phyloP scores from a whole-genome alignment of 2,113 vertebrate species.

The Hiodon tergisus region DNA sequence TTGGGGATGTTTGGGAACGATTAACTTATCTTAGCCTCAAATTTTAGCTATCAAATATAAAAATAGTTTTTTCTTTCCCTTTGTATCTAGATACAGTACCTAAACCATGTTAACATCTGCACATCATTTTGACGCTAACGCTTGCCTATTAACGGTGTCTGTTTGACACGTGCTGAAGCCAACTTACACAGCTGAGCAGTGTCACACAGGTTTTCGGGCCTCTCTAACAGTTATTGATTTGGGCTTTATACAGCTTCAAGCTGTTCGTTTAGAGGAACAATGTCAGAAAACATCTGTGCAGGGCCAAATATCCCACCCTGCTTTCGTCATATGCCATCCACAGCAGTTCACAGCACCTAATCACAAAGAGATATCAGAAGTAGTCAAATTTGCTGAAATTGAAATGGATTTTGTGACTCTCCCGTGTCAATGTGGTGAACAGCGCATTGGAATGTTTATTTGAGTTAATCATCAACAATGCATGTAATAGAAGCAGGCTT shows the following conservation, averaged over 20 bases:
- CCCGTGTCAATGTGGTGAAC: too few species aligned
- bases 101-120: conserved; percentile 68
- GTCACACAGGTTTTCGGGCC: conserved; percentile 50
- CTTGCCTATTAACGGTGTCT: conserved; percentile 59
- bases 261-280: conserved; percentile 44
- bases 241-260: conserved; percentile 34
- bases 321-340: conserved; percentile 7
- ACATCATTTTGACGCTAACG: conserved; percentile 59
- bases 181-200: conserved; percentile 61
- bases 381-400: neutral
- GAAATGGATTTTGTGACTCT: too few species aligned
- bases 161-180: conserved; percentile 45
- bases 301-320: conserved; percentile 26
- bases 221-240: conserved; percentile 58
- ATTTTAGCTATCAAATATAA: conserved; percentile 29
- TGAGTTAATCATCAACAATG: neutral
- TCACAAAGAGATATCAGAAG: neutral
- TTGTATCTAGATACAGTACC: conserved; percentile 55
- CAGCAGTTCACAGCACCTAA: neutral
- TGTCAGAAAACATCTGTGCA: conserved; percentile 9
- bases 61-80: conserved; percentile 47
- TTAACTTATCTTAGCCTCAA: neutral
- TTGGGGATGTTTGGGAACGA: neutral
- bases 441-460: neutral
- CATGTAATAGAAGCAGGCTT: neutral